Conservation (phyloP, 2,888 invertebrate genomes). For the Mesoligia furuncula region DNA sequence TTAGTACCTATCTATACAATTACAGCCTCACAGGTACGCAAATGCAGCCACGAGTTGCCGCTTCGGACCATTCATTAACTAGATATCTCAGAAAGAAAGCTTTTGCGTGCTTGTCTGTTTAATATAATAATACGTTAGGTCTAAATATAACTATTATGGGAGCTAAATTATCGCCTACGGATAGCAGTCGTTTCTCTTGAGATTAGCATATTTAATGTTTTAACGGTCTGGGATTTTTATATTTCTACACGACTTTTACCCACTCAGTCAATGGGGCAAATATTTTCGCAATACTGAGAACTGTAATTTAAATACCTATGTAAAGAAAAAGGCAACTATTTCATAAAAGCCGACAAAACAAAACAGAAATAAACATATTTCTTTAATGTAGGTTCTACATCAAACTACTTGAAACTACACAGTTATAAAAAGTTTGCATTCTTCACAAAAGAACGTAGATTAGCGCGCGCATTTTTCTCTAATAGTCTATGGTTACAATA, state of each 20-base stretch:
- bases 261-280: not conserved
- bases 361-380: slow-evolving; percentile 21
- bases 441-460: slow-evolving; percentile 50
- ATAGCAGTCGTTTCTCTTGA: slow-evolving; percentile 10
- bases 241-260: slow-evolving; percentile 1
- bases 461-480: slow-evolving; percentile 50
- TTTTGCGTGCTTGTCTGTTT: not conserved
- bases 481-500: slow-evolving; percentile 73
- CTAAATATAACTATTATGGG: slow-evolving; percentile 40
- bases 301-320: not conserved
- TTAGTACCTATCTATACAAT: not conserved
- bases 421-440: slow-evolving; percentile 51
- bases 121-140: slow-evolving; percentile 3
- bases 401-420: slow-evolving; percentile 9
- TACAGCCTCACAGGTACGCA: not conserved
- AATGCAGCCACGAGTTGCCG: not conserved
- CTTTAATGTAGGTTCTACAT: slow-evolving; percentile 35
- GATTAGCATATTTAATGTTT: not conserved
- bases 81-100: slow-evolving; percentile 34
- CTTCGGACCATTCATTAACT: too few species aligned
- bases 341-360: not conserved
- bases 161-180: slow-evolving; percentile 24
- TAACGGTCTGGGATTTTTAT: not conserved
- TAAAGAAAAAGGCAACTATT: not conserved
- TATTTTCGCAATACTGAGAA: not conserved